Evolutionary conservation across 2,113 vertebrate genomes (phyloP), one percentile per base, ranked within the genome.

Genomic region (Cathartes aura): DNA sequence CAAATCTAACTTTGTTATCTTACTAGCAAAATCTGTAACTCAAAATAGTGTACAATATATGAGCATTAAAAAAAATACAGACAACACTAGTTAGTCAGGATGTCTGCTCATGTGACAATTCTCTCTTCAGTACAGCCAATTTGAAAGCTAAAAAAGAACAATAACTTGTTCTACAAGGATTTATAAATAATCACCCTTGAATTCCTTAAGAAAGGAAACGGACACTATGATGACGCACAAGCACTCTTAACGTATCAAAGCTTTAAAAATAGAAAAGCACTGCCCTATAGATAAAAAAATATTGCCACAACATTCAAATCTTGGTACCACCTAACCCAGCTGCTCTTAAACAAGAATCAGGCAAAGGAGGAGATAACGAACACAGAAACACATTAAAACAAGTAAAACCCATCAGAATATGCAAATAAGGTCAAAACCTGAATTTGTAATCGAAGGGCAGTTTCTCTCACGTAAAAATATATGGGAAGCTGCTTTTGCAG

Each of bases 141-240:
- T 95, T 96, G 97, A 98, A 98, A 97, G 96, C 96, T 96, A 89
- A 95, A 96, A 97, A 97, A 98, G 95, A 98, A 99, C 98, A 99
- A 98, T 98, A 98, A 98, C 93, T 87, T 97, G 94, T 89, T 98
- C 98, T 97, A 96, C 75, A 96, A 98, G 98, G 98, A 97, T 98
- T 98, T 98, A 98, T 98, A 99, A 99, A 99, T 98, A 99, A 99
- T 98, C 97, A 96, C 97, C 97, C 98, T 96, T 98, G 98, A 98
- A 98, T 98, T 98, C 98, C 98, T 98, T 97, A 98, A 98, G 98
- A 98, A 99, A 99, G 99, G 99, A 99, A 99, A 99, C 98, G 98
- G 98, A 98, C 98, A 95, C 96, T 90, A 97, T 60, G 98, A 98
- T 99, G 98, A 99, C 98, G 98, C 98, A 99, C 98, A 98, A 97